Conservation (phyloP, 2,888 invertebrate genomes). For the Schizaphis graminum region DNA sequence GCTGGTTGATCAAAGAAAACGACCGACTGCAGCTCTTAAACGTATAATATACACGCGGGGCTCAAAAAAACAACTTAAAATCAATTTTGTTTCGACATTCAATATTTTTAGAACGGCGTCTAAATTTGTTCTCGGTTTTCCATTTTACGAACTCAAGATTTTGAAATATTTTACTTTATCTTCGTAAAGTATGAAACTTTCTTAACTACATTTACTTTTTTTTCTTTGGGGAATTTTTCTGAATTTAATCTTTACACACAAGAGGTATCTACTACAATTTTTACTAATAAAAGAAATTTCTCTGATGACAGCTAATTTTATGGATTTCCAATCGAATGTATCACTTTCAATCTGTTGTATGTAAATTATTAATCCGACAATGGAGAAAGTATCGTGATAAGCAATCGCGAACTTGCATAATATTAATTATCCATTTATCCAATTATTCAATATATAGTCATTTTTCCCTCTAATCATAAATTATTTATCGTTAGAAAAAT, state of each 20-base stretch:
- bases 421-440: slow-evolving; percentile 37
- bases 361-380: slow-evolving; percentile 35
- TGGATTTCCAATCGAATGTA: slow-evolving; percentile 27
- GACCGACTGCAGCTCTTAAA: slow-evolving; percentile 22
- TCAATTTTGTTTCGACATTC: slow-evolving; percentile 22
- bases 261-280: not conserved
- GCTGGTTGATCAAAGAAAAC: slow-evolving; percentile 60
- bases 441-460: not conserved
- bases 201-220: slow-evolving; percentile 13
- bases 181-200: slow-evolving; percentile 8
- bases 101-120: not conserved
- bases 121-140: not conserved
- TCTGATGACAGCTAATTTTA: slow-evolving; percentile 16
- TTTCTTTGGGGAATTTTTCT: not conserved
- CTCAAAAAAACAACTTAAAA: not conserved
- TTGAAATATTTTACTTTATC: not conserved
- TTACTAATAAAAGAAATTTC: slow-evolving; percentile 19
- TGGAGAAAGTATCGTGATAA: slow-evolving; percentile 34
- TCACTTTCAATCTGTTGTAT: slow-evolving; percentile 51
- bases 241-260: not conserved
- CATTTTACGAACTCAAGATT: not conserved
- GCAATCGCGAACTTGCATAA: slow-evolving; percentile 29
- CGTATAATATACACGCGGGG: not conserved
- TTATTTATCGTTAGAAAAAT: slow-evolving; percentile 10
- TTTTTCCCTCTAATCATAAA: not conserved